Base-by-base conservation (phyloP, 2,797 vertebrate genomes). In the Cyclura pinguis region DNA sequence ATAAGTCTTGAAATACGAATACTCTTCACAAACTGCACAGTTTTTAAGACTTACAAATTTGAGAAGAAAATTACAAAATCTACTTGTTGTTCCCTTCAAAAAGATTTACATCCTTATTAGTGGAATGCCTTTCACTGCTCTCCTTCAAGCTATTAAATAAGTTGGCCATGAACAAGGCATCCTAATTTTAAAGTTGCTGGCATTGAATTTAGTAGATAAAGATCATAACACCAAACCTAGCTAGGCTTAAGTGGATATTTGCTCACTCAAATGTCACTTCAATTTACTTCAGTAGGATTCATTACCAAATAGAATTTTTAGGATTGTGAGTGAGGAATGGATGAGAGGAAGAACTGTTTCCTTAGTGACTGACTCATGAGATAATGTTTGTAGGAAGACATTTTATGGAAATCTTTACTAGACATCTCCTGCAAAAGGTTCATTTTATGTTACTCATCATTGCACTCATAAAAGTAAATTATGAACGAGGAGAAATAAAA, bases 371-470 rank as follows among this genome's bases (percentile, higher is more conserved):
- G 89, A 82, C 52, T 90, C 77, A 86, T 14, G 84, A 86, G 78
- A 76, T 6, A 64, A 67, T 90, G 69, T 90, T 90, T 90, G 83
- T 85, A 91, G 92, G 84, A 16, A 95, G 89, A 93, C 88, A 76
- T 80, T 92, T 91, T 95, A 94, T 85, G 87, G 92, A 89, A 88
- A 80, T 93, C 93, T 96, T 95, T 87, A 91, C 92, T 95, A 91
- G 76, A 9, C n/a, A 77, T 88, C 85, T 88, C 35, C 86, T 85
- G 80, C 67, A 74, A 84, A 91, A 91, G 72, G 27, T 32, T 91
- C 50, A 88, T 76, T 84, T 78, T 73, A 80, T 50, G 47, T 62
- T 72, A 72, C 62, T 88, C 85, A 81, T 88, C 81, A 88, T 88
- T 88, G 84, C 52, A 72, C 85, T 50, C 74, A 50, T 88, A 85